A percentile compares a stretch with the other conserved stretches of the same genome.
phyloP scores from a whole-genome alignment of 2,113 vertebrate genomes.

The Anolis sagrei region DNA sequence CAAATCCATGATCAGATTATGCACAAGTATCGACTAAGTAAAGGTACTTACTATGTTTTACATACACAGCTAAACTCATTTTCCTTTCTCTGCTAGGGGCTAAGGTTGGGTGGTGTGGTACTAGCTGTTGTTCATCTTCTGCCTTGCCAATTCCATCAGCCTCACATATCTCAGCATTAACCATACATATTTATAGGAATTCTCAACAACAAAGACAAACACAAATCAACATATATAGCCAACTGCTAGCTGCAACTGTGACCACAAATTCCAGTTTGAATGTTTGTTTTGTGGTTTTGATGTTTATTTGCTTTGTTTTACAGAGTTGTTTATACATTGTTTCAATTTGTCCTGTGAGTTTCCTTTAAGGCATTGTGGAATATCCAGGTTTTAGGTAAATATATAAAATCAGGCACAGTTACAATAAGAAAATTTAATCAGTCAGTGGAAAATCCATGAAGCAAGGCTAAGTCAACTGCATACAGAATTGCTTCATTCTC shows the following conservation, averaged over 20 bases:
- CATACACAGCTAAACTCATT: too few relatives aligned
- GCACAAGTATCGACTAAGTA: too few relatives aligned
- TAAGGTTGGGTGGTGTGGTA: too few relatives aligned
- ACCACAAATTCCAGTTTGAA: background rate
- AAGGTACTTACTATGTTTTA: too few relatives aligned
- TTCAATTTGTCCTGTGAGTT: background rate
- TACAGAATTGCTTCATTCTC: background rate
- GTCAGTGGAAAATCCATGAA: background rate
- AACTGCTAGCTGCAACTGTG: background rate
- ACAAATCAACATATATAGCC: background rate
- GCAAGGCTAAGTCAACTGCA: background rate
- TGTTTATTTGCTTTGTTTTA: slow-evolving; percentile 5
- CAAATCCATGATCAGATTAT: too few relatives aligned
- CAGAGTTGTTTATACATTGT: background rate
- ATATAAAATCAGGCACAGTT: background rate
- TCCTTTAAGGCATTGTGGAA: background rate
- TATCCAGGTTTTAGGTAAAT: background rate
- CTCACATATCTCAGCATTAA: too few relatives aligned
- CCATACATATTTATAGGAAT: background rate
- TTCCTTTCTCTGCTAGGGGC: too few relatives aligned
- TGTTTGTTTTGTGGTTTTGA: background rate
- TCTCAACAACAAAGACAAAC: background rate
- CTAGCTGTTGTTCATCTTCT: too few relatives aligned
- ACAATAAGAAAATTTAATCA: background rate
- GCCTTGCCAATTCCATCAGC: too few relatives aligned